These are phyloP conservation scores for Galagoides demidoff DNA, from an alignment of 2,797 vertebrate genomes.

Conservation along the genomic window DNA sequence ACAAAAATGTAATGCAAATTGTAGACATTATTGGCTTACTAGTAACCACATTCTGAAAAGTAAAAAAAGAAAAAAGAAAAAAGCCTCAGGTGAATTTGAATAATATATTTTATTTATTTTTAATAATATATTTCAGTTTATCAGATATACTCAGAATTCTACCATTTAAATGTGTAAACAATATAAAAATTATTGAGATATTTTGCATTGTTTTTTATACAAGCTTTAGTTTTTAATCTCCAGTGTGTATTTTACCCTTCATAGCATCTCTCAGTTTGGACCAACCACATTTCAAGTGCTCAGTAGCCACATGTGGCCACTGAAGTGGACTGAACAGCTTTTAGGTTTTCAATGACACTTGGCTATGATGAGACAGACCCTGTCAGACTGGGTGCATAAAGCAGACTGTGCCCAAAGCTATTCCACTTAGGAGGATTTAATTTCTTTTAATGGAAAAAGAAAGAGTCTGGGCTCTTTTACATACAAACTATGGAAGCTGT, in stretches of 20 bases:
- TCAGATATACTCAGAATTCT: neutral
- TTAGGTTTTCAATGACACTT: neutral
- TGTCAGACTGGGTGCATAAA: neutral
- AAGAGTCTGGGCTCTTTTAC: neutral
- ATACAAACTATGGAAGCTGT: neutral
- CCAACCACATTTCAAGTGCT: neutral
- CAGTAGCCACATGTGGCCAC: neutral
- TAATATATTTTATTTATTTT: neutral
- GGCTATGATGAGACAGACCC: neutral
- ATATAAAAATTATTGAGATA: neutral
- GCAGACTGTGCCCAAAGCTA: neutral
- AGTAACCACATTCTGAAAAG: slow-evolving; percentile 22
- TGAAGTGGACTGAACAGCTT: neutral
- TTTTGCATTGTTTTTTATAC: neutral
- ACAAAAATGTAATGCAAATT: neutral
- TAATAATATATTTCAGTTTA: neutral
- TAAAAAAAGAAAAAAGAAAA: neutral
- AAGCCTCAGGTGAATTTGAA: neutral
- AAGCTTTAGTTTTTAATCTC: neutral
- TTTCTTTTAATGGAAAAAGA: neutral
- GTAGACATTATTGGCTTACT: neutral
- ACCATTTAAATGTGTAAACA: neutral
- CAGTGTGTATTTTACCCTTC: neutral
- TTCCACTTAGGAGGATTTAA: neutral
- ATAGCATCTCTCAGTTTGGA: neutral